These are phyloP conservation scores for Arctopsyche grandis DNA, from an alignment of 1,140 invertebrate species.

Conservation along the genomic window DNA sequence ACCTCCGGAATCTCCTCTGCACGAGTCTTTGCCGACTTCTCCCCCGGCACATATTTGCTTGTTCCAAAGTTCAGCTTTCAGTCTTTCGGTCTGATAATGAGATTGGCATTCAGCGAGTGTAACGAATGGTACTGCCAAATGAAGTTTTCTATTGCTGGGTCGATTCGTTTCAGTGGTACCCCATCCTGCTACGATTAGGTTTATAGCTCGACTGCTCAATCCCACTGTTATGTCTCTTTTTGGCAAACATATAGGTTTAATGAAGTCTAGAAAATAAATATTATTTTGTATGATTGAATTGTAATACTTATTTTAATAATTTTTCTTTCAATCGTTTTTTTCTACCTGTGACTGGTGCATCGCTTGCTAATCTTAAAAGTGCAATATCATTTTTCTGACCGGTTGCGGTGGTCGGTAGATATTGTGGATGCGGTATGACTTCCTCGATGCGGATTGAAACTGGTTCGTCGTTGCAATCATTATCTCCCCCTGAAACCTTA, in stretches of 20 bases:
- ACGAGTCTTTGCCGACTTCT: constrained; percentile 66
- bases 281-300: background rate
- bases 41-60: constrained; percentile 75
- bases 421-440: constrained; percentile 62
- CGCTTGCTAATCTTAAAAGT: constrained; percentile 60
- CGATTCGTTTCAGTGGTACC: constrained; percentile 65
- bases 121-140: constrained; percentile 55
- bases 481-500: constrained; percentile 56
- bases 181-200: constrained; percentile 75
- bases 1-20: constrained; percentile 67
- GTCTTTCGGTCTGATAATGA: constrained; percentile 42
- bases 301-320: background rate
- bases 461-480: constrained; percentile 57
- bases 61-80: constrained; percentile 61
- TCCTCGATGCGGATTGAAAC: constrained; percentile 58
- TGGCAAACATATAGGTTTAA: constrained; percentile 44
- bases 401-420: constrained; percentile 56
- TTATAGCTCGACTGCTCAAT: background rate
- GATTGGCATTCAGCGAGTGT: constrained; percentile 43
- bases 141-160: constrained; percentile 57
- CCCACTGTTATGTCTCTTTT: background rate
- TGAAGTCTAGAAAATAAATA: constrained; percentile 40
- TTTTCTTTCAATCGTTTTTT: background rate
- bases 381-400: constrained; percentile 65
- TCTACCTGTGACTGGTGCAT: constrained; percentile 61